Conservation (phyloP, 2,113 vertebrate species). For the Labeo rohita region DNA sequence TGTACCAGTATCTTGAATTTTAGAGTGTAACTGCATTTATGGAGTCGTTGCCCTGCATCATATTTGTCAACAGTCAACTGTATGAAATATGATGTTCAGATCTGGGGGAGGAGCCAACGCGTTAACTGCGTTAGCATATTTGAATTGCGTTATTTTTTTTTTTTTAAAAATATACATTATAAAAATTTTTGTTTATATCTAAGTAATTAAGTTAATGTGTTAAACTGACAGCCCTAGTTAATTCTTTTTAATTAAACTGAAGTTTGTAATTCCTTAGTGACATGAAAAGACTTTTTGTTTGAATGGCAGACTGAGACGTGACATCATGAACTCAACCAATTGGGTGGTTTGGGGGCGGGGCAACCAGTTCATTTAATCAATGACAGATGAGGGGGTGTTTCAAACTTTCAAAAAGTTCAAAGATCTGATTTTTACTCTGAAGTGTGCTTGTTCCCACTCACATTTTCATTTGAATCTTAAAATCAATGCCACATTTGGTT, state of each 20-base stretch:
- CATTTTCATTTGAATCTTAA: background rate
- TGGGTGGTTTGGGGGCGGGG: background rate
- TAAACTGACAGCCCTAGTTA: too few species aligned
- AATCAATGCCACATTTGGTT: background rate
- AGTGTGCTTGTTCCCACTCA: background rate
- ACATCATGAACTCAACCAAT: background rate
- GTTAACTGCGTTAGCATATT: too few species aligned
- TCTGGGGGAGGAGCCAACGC: too few species aligned
- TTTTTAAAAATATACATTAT: too few species aligned
- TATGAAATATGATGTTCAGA: too few species aligned
- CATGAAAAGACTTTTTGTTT: background rate
- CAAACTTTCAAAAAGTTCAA: background rate
- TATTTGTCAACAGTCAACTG: too few species aligned
- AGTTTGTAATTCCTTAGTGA: background rate
- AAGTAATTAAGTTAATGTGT: too few species aligned
- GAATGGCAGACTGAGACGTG: background rate
- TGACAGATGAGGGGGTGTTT: background rate
- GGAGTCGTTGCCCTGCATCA: too few species aligned
- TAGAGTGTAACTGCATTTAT: too few species aligned
- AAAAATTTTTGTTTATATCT: too few species aligned
- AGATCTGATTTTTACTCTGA: background rate
- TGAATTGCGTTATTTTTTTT: too few species aligned
- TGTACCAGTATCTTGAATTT: too few species aligned
- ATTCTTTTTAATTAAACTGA: background rate
- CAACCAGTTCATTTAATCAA: background rate